A percentile compares a stretch with the other conserved stretches of the same genome.
These are phyloP conservation scores for Laothoe populi DNA, from an alignment of 2,888 invertebrate species.

Conservation along the genomic window DNA sequence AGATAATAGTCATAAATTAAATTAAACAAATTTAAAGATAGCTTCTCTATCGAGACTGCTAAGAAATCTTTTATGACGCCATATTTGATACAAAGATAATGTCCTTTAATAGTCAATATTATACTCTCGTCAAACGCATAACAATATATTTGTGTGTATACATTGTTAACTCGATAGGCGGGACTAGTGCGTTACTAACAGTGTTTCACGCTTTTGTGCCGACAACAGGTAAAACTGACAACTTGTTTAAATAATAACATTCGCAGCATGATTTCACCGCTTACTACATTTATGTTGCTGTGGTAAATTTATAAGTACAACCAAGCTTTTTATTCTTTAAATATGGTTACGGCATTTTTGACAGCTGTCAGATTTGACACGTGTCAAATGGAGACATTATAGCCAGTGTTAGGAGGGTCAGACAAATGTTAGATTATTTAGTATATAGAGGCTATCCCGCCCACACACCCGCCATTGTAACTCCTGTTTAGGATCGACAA, in stretches of 20 bases:
- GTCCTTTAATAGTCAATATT: not conserved
- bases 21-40: too few species aligned
- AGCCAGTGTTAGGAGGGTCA: too few species aligned
- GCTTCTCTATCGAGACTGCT: too few species aligned
- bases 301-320: not conserved
- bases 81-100: not conserved
- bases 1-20: too few species aligned
- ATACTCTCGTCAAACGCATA: not conserved
- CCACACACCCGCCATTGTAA: too few species aligned
- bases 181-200: conserved; percentile 20
- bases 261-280: conserved; percentile 9
- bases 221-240: conserved; percentile 11
- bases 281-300: conserved; percentile 14
- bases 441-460: too few species aligned
- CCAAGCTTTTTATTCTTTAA: not conserved
- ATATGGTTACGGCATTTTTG: not conserved
- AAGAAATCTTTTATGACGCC: too few species aligned
- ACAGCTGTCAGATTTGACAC: conserved; percentile 4
- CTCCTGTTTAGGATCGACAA: not conserved
- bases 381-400: not conserved
- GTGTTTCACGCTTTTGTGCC: conserved; percentile 14
- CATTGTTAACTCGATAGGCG: conserved; percentile 16
- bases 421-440: too few species aligned
- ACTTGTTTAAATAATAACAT: conserved; percentile 1
- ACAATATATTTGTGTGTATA: not conserved